Evolutionary conservation across 2,113 vertebrate species (phyloP).

Genomic region (Clarias macrocephalus): DNA sequence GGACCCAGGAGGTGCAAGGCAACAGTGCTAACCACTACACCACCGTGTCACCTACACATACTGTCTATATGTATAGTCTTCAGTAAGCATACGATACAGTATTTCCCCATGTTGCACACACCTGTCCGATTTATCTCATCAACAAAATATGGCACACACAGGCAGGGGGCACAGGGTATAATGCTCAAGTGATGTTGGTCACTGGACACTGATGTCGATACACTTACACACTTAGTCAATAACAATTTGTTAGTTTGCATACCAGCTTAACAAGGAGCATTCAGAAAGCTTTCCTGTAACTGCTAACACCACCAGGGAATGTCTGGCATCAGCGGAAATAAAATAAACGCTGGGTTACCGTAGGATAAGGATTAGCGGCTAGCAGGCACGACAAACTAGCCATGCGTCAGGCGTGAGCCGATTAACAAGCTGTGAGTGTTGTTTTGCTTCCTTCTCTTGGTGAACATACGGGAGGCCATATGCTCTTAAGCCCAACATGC

Average conservation of each 20-base stretch:
- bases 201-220: not conserved
- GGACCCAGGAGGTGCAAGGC: no score
- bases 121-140: not conserved
- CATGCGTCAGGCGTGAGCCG: slow-evolving; percentile 53
- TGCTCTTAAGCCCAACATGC: slow-evolving; percentile 46
- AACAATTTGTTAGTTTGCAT: not conserved
- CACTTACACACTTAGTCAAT: not conserved
- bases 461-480: slow-evolving; percentile 70
- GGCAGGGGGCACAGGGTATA: not conserved
- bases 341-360: not conserved
- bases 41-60: no score
- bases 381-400: slow-evolving; percentile 49
- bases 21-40: no score
- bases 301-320: not conserved
- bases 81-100: not conserved
- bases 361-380: slow-evolving; percentile 27
- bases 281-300: not conserved
- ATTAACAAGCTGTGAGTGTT: slow-evolving; percentile 63
- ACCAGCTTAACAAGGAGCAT: not conserved
- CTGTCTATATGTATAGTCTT: no score
- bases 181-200: not conserved
- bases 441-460: slow-evolving; percentile 44
- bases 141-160: not conserved
- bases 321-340: not conserved
- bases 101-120: not conserved